Evolutionary conservation across 1,140 invertebrate genomes (phyloP).

Genomic region (Physella acuta): DNA sequence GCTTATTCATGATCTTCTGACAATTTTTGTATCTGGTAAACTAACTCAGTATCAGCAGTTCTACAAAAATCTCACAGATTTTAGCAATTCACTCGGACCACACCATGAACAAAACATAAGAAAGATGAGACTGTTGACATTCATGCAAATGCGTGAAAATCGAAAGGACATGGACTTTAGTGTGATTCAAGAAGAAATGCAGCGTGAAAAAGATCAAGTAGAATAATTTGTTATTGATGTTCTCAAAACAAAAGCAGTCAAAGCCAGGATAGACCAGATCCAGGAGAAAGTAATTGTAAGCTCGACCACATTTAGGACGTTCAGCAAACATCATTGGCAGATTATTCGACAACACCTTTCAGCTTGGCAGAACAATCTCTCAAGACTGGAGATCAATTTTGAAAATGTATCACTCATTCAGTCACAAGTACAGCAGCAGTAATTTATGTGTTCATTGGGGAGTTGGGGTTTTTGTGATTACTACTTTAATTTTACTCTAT

Average conservation of each 20-base stretch:
- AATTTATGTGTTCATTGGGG: too few species aligned
- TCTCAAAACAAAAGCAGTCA: constrained; percentile 88
- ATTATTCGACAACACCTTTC: constrained; percentile 82
- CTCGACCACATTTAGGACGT: constrained; percentile 92
- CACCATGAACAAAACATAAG: constrained; percentile 89
- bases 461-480: too few species aligned
- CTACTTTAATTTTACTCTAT: too few species aligned
- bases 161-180: constrained; percentile 88
- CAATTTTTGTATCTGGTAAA: constrained; percentile 93
- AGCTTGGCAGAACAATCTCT: constrained; percentile 42
- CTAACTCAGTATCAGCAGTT: constrained; percentile 86
- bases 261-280: constrained; percentile 90
- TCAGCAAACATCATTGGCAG: constrained; percentile 88
- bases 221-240: constrained; percentile 96
- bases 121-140: constrained; percentile 93
- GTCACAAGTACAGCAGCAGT: constrained; percentile 28
- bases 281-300: constrained; percentile 83
- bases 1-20: constrained; percentile 91
- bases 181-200: constrained; percentile 82
- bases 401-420: constrained; percentile 28
- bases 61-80: constrained; percentile 90
- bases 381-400: constrained; percentile 35
- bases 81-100: constrained; percentile 77
- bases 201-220: constrained; percentile 82
- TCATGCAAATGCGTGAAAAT: constrained; percentile 94